A percentile compares a stretch with the other conserved stretches of the same genome.
phyloP scores from a whole-genome alignment of 2,797 vertebrate species.

The Choloepus didactylus region DNA sequence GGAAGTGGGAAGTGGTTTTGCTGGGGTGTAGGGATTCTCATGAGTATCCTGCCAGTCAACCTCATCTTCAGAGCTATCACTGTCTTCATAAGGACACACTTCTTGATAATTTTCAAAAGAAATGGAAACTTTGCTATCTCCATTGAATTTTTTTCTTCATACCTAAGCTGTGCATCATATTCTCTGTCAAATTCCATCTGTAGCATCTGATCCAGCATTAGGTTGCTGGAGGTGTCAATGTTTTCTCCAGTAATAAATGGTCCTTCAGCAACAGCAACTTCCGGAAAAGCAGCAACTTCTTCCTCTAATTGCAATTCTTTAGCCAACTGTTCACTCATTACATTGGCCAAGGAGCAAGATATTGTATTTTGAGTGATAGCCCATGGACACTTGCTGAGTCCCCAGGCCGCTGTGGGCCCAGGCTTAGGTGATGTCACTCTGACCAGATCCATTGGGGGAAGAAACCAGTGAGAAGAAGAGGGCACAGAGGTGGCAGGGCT shows the following conservation, averaged over 20 bases:
- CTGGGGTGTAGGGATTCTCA: conserved; percentile 95
- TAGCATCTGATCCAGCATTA: conserved; percentile 97
- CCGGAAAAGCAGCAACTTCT: conserved; percentile 89
- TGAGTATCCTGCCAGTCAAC: conserved; percentile 99
- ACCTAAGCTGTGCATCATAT: conserved; percentile 95
- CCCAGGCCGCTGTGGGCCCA: too few species aligned
- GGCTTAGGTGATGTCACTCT: too few species aligned
- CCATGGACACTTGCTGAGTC: conserved; percentile 91
- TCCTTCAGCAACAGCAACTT: conserved; percentile 86
- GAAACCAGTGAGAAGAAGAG: too few species aligned
- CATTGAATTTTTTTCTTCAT: conserved; percentile 98
- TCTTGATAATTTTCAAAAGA: conserved; percentile 99
- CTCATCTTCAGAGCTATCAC: conserved; percentile 98
- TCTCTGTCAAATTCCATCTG: conserved; percentile 98
- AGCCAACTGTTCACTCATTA: conserved; percentile 98
- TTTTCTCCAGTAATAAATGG: conserved; percentile 89
- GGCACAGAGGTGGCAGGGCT: too few species aligned
- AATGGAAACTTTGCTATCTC: conserved; percentile 99
- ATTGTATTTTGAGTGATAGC: conserved; percentile 86
- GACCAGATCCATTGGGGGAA: too few species aligned
- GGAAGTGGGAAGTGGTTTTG: conserved; percentile 94
- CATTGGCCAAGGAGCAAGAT: conserved; percentile 94
- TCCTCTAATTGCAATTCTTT: conserved; percentile 94
- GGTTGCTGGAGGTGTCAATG: conserved; percentile 94
- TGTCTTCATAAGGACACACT: conserved; percentile 96